Evolutionary conservation across 1,140 invertebrate species (phyloP), one percentile per base, ranked within the genome.

Genomic region (Drosophila parabipectinata): DNA sequence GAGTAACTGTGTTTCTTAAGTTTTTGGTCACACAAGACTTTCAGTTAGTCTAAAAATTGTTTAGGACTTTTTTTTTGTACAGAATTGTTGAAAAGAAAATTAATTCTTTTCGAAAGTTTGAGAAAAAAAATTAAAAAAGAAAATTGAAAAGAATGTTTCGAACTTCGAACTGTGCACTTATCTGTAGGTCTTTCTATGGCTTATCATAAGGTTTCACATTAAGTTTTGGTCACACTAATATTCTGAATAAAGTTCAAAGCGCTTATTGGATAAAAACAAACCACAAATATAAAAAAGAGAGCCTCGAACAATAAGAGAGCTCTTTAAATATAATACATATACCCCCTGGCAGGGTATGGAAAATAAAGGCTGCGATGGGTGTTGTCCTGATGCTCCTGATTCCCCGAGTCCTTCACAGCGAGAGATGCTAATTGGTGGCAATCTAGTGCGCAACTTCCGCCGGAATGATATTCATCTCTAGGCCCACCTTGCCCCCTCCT

Each of bases 381-480:
- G 68, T 53, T 52, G 41, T 15, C 44, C 50, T 52, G 57, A 9
- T 18, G 26, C 8, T 28, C 21, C 50, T 45, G 34, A 39, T 18
- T 51, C 37, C 50, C n/a, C 9, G 34, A 52, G 45, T 71, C 62
- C 72, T 52, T 74, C 81, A 77, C 81, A 85, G 80, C 77, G 59
- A 84, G 81, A 75, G 74, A 77, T 62, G 82, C 82, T 87, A 87
- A 87, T 87, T 87, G 82, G 82, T 88, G 82, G 82, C 82, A 85
- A 87, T 72, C 76, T 61, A 72, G 58, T 72, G 60, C 66, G 72
- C 80, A 68, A 82, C 82, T 82, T 85, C 82, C 82, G 82, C 61
- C 83, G 82, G 69, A 85, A 82, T 82, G 73, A 75, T 87, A 85
- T 87, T 87, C 77, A 85, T 71, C 73, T 71, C 44, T 18, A 18